These are phyloP conservation scores for Helogale parvula DNA, from an alignment of 2,113 vertebrate species.

Conservation along the genomic window DNA sequence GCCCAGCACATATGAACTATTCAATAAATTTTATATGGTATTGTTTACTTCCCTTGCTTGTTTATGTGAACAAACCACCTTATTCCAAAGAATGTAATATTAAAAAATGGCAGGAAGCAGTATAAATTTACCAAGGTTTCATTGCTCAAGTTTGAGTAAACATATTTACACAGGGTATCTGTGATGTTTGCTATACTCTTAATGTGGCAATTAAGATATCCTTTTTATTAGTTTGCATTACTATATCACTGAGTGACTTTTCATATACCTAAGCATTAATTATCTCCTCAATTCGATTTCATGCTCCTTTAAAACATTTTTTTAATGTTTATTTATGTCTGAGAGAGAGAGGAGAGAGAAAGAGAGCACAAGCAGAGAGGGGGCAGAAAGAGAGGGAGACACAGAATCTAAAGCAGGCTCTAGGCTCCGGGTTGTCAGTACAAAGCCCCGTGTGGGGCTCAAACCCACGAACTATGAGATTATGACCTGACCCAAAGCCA, in stretches of 20 bases:
- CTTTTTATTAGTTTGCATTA: not conserved
- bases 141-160: not conserved
- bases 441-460: too few species aligned
- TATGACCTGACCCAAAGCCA: too few species aligned
- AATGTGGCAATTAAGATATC: not conserved
- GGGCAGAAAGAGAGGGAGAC: too few species aligned
- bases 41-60: not conserved
- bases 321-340: too few species aligned
- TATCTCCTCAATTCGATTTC: slow-evolving; percentile 9
- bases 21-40: not conserved
- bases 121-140: not conserved
- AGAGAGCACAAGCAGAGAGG: too few species aligned
- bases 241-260: not conserved
- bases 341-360: too few species aligned
- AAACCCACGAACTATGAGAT: too few species aligned
- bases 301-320: not conserved
- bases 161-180: not conserved
- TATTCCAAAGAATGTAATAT: not conserved
- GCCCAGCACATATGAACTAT: not conserved
- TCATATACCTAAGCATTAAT: not conserved
- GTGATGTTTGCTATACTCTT: not conserved
- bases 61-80: not conserved
- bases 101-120: not conserved
- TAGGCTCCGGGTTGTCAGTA: too few species aligned
- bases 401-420: too few species aligned